phyloP scores from a whole-genome alignment of 2,113 vertebrate genomes.

The Nycticryphes semicollaris region DNA sequence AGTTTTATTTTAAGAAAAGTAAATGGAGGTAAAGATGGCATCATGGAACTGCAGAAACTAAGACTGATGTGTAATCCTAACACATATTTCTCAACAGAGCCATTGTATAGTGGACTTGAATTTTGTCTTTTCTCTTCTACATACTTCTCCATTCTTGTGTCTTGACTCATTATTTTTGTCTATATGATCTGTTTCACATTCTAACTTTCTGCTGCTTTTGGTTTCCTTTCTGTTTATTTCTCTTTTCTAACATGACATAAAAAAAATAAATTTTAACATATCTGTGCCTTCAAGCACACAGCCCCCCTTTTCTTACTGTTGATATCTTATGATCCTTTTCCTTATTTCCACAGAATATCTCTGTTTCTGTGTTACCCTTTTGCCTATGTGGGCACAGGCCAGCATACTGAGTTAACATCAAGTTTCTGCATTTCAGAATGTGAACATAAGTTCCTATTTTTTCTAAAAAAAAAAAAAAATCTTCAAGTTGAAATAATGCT shows the following conservation, averaged over 20 bases:
- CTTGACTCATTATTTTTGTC: background rate
- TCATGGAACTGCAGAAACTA: background rate
- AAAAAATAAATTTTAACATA: background rate
- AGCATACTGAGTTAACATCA: background rate
- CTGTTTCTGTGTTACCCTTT: background rate
- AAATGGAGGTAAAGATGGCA: background rate
- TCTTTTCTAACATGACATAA: background rate
- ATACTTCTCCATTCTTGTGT: background rate
- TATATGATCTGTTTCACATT: background rate
- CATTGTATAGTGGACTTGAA: background rate
- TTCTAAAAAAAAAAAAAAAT: background rate
- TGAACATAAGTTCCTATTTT: background rate
- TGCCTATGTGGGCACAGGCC: background rate
- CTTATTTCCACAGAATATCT: background rate
- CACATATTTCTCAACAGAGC: background rate
- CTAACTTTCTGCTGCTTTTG: background rate
- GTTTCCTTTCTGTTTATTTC: background rate
- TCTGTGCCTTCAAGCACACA: fast-evolving
- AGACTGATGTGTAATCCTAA: background rate
- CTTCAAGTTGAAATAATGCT: background rate
- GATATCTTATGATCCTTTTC: background rate
- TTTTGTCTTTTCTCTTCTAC: background rate
- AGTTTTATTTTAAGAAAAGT: background rate
- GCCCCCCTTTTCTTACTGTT: background rate
- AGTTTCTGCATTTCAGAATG: background rate